Base-by-base conservation (phyloP, 2,888 invertebrate species). In the Thecocarcelia acutangulata region DNA sequence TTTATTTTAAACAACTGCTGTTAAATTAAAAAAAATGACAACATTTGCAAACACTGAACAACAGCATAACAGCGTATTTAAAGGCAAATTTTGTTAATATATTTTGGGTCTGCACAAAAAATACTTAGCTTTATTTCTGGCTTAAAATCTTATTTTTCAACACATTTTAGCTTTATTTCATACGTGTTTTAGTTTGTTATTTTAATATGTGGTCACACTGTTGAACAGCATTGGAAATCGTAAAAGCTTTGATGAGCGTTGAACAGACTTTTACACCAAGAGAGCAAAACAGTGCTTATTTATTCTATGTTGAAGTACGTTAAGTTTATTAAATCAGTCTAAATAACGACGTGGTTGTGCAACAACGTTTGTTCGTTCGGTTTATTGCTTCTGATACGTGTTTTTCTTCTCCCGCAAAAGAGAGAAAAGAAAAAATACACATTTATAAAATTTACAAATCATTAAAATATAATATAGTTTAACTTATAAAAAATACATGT, bases 261-360 rank as follows among this genome's bases (percentile, higher is more conserved):
- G 28, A 3, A 28, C 3, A 4, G 9, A 40, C 24, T 40, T 46
- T 72, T 54, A 54, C 2, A 28, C 28, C 58, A 70, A 58, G 48
- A 75, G 66, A 75, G n/a, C n/a, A 66, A 70, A 4, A n/a, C 3
- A 15, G 21, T 15, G 44, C 42, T 15, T 40, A 21, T 1, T 63
- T 37, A 54, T 69, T 37, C 24, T 59, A 28, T 74, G 66, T 42
- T 63, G 46, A 46, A 54, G 66, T 63, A 48, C 66, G 9, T 54
- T 21, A 15, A 68, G 37, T 66, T 69, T 68, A 61, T 72, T 15
- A 54, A 81, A 68, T 81, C 85, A 88, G 89, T 88, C 83, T 83
- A 83, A 84, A 86, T 83, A 85, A 85, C 88, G 89, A 89, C 88
- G 89, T 88, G 89, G 88, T 89, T 88, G 88, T 89, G 84, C 87